phyloP scores from a whole-genome alignment of 2,797 vertebrate species.

The Dromococcyx pavoninus region DNA sequence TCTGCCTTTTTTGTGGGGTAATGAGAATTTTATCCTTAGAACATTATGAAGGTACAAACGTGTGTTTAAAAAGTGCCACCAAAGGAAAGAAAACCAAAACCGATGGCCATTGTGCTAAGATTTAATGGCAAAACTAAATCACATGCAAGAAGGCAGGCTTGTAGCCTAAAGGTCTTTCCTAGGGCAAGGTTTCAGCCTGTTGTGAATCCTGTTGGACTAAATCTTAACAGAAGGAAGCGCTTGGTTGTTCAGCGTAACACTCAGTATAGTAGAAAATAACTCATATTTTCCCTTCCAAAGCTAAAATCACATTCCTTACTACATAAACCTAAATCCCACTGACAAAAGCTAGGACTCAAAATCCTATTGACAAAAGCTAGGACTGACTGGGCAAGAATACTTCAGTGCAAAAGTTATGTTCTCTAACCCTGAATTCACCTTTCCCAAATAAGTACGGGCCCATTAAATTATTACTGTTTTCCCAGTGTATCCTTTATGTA shows the following conservation, averaged over 20 bases:
- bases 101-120: background rate
- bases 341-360: background rate
- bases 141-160: background rate
- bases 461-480: background rate
- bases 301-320: background rate
- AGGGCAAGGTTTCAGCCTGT: background rate
- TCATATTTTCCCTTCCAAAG: background rate
- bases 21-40: background rate
- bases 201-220: background rate
- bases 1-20: background rate
- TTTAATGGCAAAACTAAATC: background rate
- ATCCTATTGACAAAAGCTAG: background rate
- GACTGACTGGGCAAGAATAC: background rate
- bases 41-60: background rate
- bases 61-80: background rate
- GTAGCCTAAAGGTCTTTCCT: background rate
- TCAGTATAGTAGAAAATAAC: background rate
- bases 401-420: background rate
- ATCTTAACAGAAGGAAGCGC: background rate
- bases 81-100: background rate
- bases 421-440: background rate
- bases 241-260: background rate
- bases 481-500: background rate
- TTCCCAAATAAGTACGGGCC: background rate
- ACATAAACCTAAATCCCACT: background rate